phyloP scores from a whole-genome alignment of 2,113 vertebrate genomes.

The Cyanoderma ruficeps region DNA sequence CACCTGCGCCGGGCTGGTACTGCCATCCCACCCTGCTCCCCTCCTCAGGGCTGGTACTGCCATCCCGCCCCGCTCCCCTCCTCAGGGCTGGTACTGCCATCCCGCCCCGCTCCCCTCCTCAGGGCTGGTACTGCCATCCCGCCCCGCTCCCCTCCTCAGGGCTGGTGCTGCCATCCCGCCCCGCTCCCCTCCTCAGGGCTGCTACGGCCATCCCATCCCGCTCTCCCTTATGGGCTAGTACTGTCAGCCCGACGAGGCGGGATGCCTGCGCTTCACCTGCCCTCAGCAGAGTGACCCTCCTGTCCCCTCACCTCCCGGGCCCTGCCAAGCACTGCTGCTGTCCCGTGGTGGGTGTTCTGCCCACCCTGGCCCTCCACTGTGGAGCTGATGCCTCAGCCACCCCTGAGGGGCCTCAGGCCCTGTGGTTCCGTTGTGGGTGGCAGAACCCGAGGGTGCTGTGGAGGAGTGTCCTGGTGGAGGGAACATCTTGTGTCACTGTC shows the following conservation, averaged over 20 bases:
- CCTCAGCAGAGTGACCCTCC: background rate
- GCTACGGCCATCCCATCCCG: background rate
- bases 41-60: no score
- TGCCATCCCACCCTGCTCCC: background rate
- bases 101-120: background rate
- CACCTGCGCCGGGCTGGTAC: conserved; percentile 92
- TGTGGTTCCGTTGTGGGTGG: rapidly evolving
- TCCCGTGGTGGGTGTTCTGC: background rate
- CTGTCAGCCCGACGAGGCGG: background rate
- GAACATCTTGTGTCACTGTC: background rate
- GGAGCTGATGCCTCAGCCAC: background rate
- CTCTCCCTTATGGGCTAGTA: background rate
- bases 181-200: background rate
- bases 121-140: background rate
- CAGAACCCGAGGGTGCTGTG: background rate
- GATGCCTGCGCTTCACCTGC: rapidly evolving
- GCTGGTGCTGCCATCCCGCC: conserved; percentile 77
- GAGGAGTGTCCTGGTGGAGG: rapidly evolving
- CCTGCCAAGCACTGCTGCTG: rapidly evolving
- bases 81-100: background rate
- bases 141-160: conserved; percentile 35
- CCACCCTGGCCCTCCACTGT: background rate
- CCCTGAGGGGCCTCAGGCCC: background rate
- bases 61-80: background rate
- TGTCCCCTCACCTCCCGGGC: rapidly evolving